Evolutionary conservation across 1,140 invertebrate genomes (phyloP), one percentile per base, ranked within the genome.

Genomic region (Cyrtorhinus lividipennis): DNA sequence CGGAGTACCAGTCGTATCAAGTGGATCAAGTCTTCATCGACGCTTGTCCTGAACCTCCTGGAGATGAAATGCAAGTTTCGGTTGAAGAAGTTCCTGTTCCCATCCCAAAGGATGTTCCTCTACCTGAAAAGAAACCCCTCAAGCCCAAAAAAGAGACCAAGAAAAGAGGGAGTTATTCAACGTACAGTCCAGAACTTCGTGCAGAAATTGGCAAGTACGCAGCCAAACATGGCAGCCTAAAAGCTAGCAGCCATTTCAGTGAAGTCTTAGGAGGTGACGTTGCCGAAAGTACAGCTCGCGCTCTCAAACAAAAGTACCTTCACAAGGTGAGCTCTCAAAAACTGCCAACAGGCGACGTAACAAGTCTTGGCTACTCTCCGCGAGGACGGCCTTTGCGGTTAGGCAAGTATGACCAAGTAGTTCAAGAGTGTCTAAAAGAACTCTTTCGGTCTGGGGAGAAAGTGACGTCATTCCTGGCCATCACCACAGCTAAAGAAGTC

Each of bases 161-260:
- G 59, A 69, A 70, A 27, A 56, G 73, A 59, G 72, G 72, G 12
- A 67, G 66, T 22, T 75, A 74, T 65, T 68, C 70, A 12, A 68
- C 68, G 5, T 75, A 73, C 57, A 73, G 72, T 65, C 73, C 73
- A 25, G 72, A 74, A 68, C 60, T 75, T 38, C 67, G 73, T 25
- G 72, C 71, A 20, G 72, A 73, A 66, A 73, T 75, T 38, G 73
- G 72, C 24, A 70, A 70, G 58, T 75, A 71, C 67, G 73, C 73
- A 23, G 69, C 69, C 22, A 72, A 75, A 24, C 68, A 74, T 66
- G 72, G 73, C 2, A 73, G 71, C 65, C 64, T 72, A 25, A 68
- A 71, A 59, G 70, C 73, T 2, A 68, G 70, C 48, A 65, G 69
- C n/a, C 66, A 73, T 65, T 74, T 74, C 62, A 69, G 68, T 59